These are phyloP conservation scores for Propithecus perrieri DNA, from an alignment of 2,797 vertebrate species.

Conservation along the genomic window DNA sequence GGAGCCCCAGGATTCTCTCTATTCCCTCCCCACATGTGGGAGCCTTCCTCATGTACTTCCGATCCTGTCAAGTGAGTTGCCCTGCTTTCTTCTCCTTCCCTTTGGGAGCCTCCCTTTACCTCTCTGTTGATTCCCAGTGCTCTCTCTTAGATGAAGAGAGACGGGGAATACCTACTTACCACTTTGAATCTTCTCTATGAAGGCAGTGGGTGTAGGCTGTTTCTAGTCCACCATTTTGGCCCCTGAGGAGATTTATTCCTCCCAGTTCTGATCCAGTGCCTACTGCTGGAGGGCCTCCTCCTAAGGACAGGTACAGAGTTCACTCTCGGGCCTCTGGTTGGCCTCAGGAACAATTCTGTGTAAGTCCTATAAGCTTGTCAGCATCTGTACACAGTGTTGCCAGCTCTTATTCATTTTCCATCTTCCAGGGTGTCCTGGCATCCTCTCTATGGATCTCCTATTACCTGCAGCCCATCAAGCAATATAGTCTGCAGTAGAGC, in stretches of 20 bases:
- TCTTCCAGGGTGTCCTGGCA: not conserved
- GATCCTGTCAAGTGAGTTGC: not conserved
- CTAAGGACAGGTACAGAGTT: not conserved
- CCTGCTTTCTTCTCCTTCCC: not conserved
- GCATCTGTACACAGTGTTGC: not conserved
- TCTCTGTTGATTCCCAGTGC: not conserved
- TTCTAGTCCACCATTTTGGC: not conserved
- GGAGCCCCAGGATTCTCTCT: not conserved
- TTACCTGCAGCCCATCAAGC: not conserved
- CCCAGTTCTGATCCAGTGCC: not conserved
- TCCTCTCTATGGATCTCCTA: no score
- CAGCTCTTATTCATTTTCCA: not conserved
- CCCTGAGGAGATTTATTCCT: not conserved
- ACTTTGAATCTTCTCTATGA: not conserved
- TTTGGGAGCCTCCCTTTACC: not conserved
- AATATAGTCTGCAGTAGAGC: not conserved
- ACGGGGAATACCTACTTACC: not conserved
- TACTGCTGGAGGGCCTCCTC: not conserved
- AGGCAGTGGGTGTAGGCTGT: not conserved
- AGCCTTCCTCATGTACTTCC: not conserved
- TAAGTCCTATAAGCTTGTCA: not conserved
- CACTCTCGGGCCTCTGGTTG: not conserved
- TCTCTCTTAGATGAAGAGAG: not conserved
- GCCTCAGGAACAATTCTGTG: not conserved
- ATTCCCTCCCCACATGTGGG: not conserved